Conservation (phyloP, 1,140 invertebrate species). For the Calycopis cecrops region DNA sequence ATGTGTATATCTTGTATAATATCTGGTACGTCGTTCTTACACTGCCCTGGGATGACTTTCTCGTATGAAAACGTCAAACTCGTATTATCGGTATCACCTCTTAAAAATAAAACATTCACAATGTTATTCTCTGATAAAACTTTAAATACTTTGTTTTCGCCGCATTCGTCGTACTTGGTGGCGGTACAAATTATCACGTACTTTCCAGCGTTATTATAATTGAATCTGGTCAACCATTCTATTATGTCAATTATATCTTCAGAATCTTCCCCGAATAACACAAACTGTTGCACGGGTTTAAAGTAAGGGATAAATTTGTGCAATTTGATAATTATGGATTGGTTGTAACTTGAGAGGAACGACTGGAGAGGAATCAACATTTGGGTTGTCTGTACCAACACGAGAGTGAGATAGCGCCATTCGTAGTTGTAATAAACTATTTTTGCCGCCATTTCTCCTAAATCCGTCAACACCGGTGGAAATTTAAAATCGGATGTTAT, state of each 20-base stretch:
- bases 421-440: slow-evolving; percentile 47
- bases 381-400: slow-evolving; percentile 35
- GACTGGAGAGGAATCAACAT: slow-evolving; percentile 27
- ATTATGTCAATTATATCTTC: slow-evolving; percentile 36
- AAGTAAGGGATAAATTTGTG: slow-evolving; percentile 30
- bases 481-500: slow-evolving; percentile 18
- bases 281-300: slow-evolving; percentile 34
- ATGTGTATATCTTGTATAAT: slow-evolving; percentile 20
- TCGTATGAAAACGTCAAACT: slow-evolving; percentile 33
- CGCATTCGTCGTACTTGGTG: slow-evolving; percentile 29
- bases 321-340: slow-evolving; percentile 34
- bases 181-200: slow-evolving; percentile 41
- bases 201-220: slow-evolving; percentile 42
- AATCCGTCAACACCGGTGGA: slow-evolving; percentile 23
- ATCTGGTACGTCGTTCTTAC: slow-evolving; percentile 30
- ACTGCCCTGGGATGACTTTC: slow-evolving; percentile 35
- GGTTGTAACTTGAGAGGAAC: slow-evolving; percentile 39
- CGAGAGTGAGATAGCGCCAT: slow-evolving; percentile 45
- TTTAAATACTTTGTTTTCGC: slow-evolving; percentile 37
- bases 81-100: slow-evolving; percentile 19
- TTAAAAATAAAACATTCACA: slow-evolving; percentile 39
- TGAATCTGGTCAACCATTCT: slow-evolving; percentile 28
- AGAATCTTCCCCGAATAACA: slow-evolving; percentile 40
- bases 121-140: slow-evolving; percentile 29
- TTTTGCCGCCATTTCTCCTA: slow-evolving; percentile 39